Percentiles rank a stretch among this genome's conserved stretches.
Conservation (phyloP, 1,140 invertebrate species). For the Magallana ariakensis region DNA sequence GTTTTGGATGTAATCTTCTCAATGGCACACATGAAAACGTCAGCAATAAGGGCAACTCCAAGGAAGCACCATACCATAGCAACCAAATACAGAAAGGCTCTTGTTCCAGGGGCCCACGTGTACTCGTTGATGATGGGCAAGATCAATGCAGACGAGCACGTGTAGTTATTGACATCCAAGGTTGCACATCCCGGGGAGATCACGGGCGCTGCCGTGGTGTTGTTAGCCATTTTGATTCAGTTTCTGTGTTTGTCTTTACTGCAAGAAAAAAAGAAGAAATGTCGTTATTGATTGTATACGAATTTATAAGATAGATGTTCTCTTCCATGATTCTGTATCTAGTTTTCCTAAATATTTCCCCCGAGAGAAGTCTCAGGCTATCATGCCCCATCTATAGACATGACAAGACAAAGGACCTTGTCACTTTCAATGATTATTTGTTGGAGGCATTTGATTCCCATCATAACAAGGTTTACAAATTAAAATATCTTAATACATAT, state of each 20-base stretch:
- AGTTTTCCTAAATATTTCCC: no score
- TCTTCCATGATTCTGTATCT: no score
- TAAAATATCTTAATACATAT: no score
- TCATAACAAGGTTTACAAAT: no score
- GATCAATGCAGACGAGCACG: slow-evolving; percentile 78
- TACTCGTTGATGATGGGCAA: slow-evolving; percentile 82
- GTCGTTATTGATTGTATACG: neutral
- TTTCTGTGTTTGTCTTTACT: neutral
- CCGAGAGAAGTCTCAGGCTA: no score
- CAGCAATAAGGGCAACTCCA: slow-evolving; percentile 83
- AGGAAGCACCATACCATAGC: slow-evolving; percentile 82
- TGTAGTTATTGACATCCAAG: slow-evolving; percentile 57
- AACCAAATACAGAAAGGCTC: slow-evolving; percentile 81
- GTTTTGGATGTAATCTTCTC: slow-evolving; percentile 86
- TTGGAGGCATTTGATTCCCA: no score
- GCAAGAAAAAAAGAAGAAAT: neutral
- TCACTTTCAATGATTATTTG: no score
- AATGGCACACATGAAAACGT: slow-evolving; percentile 85
- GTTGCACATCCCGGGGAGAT: neutral
- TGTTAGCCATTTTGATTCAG: neutral
- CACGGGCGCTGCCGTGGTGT: neutral
- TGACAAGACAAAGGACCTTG: no score
- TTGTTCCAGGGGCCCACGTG: slow-evolving; percentile 80
- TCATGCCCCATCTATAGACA: no score
- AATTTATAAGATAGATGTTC: no score